Base-by-base conservation (phyloP, 2,113 vertebrate species). In the Brienomyrus brachyistius region DNA sequence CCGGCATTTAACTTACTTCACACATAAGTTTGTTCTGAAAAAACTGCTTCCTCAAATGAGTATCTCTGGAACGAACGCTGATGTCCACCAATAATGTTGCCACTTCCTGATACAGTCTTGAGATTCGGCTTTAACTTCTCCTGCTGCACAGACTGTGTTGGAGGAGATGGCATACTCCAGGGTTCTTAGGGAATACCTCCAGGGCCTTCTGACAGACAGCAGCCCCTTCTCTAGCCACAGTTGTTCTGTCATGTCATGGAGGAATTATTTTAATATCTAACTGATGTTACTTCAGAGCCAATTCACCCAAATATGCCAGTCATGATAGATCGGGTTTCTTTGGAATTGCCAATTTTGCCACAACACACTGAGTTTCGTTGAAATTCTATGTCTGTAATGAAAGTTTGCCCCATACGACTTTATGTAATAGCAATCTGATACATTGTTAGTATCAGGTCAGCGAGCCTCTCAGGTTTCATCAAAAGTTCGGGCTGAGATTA, bases 371-470 rank as follows among this genome's bases (percentile, higher is more conserved):
- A 54, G 13, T 54, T 56, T 35, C 15, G 19, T 23, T 17, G 85
- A 87, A 87, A 87, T 87, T 56, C 23, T 48, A 35, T 87, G 85
- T 87, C 85, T 19, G 50, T 87, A 54, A 6, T 35, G 48, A 51
- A 87, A 35, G 51, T 54, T 54, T 19, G 74, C 8, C 9, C 27
- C 35, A 31, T 21, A 23, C 19, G 40, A 43, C 35, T 54, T 9
- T 52, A 54, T 87, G 85, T 54, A 87, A 87, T 35, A 35, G n/a
- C 48, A 40, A 10, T 86, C 48, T 52, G 47, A n/a, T 86, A 51
- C n/a, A 86, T 86, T 85, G 83, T 85, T 86, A 86, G 51, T 86
- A 51, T 51, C 84, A 51, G 50, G 85, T 19, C 85, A 87, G 27
- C 19, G 21, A 56, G 54, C 54, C 54, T 21, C 54, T 56, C 1